phyloP scores from a whole-genome alignment of 2,888 invertebrate genomes.

The Oligia latruncula region DNA sequence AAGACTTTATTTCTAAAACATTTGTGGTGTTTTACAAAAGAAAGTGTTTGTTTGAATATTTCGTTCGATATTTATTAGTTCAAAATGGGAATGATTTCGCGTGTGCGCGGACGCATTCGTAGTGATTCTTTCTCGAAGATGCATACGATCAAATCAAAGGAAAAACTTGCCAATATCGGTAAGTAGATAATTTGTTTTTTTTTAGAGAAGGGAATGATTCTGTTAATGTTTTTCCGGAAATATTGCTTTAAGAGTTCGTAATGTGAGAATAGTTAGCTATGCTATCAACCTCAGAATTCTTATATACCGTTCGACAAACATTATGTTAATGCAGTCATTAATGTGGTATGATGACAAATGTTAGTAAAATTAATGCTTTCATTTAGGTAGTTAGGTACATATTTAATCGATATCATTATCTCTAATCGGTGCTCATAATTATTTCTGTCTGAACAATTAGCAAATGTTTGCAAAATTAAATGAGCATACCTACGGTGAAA shows the following conservation, averaged over 20 bases:
- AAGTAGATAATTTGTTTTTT: slow-evolving; percentile 65
- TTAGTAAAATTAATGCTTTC: not conserved
- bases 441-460: not conserved
- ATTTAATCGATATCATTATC: not conserved
- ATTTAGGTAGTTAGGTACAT: not conserved
- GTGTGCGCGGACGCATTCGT: slow-evolving; percentile 92
- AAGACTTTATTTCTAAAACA: slow-evolving; percentile 32
- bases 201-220: not conserved
- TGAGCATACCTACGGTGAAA: no score
- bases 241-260: not conserved
- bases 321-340: slow-evolving; percentile 15
- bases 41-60: slow-evolving; percentile 55
- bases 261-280: not conserved
- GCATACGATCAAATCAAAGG: slow-evolving; percentile 91
- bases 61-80: slow-evolving; percentile 30
- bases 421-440: not conserved
- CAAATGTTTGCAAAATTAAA: not conserved
- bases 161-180: slow-evolving; percentile 93
- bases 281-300: not conserved
- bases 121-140: slow-evolving; percentile 91
- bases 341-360: not conserved
- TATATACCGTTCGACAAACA: not conserved
- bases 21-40: slow-evolving; percentile 44
- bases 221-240: not conserved
- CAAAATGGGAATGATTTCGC: slow-evolving; percentile 93